Evolutionary conservation across 2,113 vertebrate genomes (phyloP), one percentile per base, ranked within the genome.

Genomic region (Vulpes vulpes): DNA sequence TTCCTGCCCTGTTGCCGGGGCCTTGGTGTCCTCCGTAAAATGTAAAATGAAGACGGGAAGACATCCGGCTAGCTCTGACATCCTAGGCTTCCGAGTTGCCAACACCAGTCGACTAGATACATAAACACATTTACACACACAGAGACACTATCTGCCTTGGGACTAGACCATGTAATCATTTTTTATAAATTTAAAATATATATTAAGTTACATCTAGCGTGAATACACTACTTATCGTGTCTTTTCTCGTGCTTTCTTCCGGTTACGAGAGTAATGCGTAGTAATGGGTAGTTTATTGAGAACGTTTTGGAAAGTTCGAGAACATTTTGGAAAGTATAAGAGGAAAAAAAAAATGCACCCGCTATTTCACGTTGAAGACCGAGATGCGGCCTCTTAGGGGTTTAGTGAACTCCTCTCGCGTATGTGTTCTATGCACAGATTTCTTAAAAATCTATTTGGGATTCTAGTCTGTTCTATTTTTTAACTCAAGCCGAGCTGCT

Each of bases 391-490:
- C 73, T 74, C 74, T 94, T 59, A 25, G 59, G 32, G 19, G 11
- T 49, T 65, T 67, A 55, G 62, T 55, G 88, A 51, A 43, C 84
- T 65, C 62, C 20, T 59, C 55, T 65, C n/a, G 19, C 8, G 30
- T 38, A 49, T 67, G 84, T 83, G 80, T 85, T n/a, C 53, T 55
- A 11, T 65, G 30, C 38, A 88, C 35, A 71, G 22, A 55, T 81
- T 84, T 60, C n/a, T 78, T 80, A 9, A 30, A 43, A n/a, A 8
- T 23, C 14, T 62, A 8, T 93, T 93, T 87, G 86, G 67, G 35
- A 20, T 76, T 73, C 30, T 25, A 84, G 53, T 67, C 91, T 27
- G 17, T 83, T 91, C 95, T 96, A 51, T 79, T 82, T 96, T 96
- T 91, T 74, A 79, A 74, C 57, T 65, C 7, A 25, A 62, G 19